Evolutionary conservation across 2,888 invertebrate species (phyloP), one percentile per base, ranked within the genome.

Genomic region (Drosophila colorata): DNA sequence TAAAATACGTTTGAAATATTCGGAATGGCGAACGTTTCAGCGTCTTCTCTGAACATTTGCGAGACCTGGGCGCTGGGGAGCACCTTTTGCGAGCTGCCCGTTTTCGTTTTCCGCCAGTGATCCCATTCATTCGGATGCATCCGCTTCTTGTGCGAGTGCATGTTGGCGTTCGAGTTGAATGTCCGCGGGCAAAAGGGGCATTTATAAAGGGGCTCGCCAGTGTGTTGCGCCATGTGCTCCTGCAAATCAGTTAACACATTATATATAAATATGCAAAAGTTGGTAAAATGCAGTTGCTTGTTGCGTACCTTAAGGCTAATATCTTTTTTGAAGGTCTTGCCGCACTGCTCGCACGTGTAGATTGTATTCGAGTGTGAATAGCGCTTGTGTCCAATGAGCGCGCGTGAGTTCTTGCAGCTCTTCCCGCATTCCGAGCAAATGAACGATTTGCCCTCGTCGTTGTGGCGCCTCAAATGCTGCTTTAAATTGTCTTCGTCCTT

Each of bases 211-310:
- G 90, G 90, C 47, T 92, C 91, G 11, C 92, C 91, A 0, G 92
- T 92, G 43, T 92, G 92, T 23, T 90, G 90, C 8, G 92, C 91
- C 90, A 91, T 91, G 63, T 92, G 92, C 73, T 92, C 92, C 91
- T 91, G 52, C 0, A 59, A 69, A 13, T 37, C 16, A 18, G 4
- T 31, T 8, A 3, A 33, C 4, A 23, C 20, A n/a, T 33, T 33
- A 14, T 35, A 9, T 8, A 16, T 25, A n/a, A 35, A 47, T 44
- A 58, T 16, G 28, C 4, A 13, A 33, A 13, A 33, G 13, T 33
- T 1, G 4, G 11, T 33, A 33, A 28, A 33, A 4, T 33, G 13
- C 2, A 25, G 1, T 20, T 0, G 4, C 0, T 13, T 6, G 18
- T 11, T 1, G 3, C 64, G 40, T 66, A 91, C 92, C 74, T 89